These are phyloP conservation scores for Uloborus plumipes DNA, from an alignment of 2,888 invertebrate genomes.

Conservation along the genomic window DNA sequence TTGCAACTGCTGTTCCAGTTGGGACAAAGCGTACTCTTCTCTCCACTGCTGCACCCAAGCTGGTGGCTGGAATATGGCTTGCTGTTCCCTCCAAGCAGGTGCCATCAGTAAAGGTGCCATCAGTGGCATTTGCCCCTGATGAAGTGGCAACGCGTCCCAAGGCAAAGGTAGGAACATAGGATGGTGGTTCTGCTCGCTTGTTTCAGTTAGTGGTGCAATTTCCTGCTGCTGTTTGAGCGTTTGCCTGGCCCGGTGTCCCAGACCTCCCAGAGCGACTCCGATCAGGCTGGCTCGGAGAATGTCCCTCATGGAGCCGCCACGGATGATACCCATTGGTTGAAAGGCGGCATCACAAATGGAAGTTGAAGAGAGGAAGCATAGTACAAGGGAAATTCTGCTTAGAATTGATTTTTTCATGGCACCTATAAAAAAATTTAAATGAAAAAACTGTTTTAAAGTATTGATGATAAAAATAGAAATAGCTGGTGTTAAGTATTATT, in stretches of 20 bases:
- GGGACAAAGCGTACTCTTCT: too few relatives aligned
- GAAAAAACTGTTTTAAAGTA: neutral
- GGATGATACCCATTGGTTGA: neutral
- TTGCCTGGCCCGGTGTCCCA: slow-evolving; percentile 12
- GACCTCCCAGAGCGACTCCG: slow-evolving; percentile 22
- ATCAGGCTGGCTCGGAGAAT: slow-evolving; percentile 27
- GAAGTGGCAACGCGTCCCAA: neutral
- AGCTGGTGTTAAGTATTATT: too few relatives aligned
- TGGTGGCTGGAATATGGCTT: too few relatives aligned
- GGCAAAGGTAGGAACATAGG: slow-evolving; percentile 25
- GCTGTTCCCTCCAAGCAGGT: too few relatives aligned
- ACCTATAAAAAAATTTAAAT: neutral
- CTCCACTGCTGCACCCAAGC: too few relatives aligned
- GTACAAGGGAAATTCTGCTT: too few relatives aligned
- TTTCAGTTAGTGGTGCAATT: neutral
- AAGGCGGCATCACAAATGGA: slow-evolving; percentile 2
- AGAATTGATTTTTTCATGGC: too few relatives aligned
- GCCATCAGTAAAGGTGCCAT: neutral
- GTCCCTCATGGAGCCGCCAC: slow-evolving; percentile 1
- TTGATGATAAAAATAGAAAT: neutral
- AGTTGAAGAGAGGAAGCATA: too few relatives aligned
- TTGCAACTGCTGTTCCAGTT: too few relatives aligned
- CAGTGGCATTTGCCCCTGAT: neutral
- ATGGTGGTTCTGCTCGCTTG: slow-evolving; percentile 20
- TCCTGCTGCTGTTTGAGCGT: neutral